Evolutionary conservation across 2,888 invertebrate species (phyloP), one percentile per base, ranked within the genome.

Genomic region (Eucriotettix oculatus): DNA sequence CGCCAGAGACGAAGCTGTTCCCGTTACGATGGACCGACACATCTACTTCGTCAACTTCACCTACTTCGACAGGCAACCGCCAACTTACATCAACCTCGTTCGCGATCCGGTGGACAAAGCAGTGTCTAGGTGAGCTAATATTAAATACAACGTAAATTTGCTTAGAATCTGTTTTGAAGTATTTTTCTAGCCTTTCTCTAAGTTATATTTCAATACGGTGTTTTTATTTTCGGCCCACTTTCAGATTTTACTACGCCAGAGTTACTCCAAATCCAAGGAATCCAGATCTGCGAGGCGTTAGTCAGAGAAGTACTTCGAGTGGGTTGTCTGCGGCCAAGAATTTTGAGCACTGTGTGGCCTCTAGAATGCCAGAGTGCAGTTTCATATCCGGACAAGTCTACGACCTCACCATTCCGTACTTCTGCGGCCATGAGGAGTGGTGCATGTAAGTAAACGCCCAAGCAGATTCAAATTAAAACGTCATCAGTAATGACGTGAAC

Each of bases 11-110:
- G 75, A 77, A 66, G 79, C 79, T n/a, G 72, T 80, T 42, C 82
- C 82, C 17, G 69, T 82, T 63, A 79, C 78, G 66, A 81, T 83
- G 67, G 82, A 83, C 67, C 73, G 78, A 17, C 78, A 80, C 66
- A 73, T 81, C 1, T 77, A 78, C 67, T 83, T 82, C 68, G 70
- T 81, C 16, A 82, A 83, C 70, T 83, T 83, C 69, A 78, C 79
- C 5, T 68, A 72, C 52, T 80, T 76, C 66, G 79, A 76, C 44
- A 74, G 74, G 60, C 79, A 79, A 66, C 77, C 79, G 16, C 82
- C 82, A 5, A 78, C 78, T 16, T 82, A 78, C 69, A 74, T 84
- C 62, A 82, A 80, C 66, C 66, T 83, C 54, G 76, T 83, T 52
- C 73, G 83, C 65, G 78, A 83, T 67, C 84, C 83, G 0, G 70